A percentile compares a stretch with the other conserved stretches of the same genome.
These are phyloP conservation scores for Lamprologus lemairii DNA, from an alignment of 2,113 vertebrate species.

Conservation along the genomic window DNA sequence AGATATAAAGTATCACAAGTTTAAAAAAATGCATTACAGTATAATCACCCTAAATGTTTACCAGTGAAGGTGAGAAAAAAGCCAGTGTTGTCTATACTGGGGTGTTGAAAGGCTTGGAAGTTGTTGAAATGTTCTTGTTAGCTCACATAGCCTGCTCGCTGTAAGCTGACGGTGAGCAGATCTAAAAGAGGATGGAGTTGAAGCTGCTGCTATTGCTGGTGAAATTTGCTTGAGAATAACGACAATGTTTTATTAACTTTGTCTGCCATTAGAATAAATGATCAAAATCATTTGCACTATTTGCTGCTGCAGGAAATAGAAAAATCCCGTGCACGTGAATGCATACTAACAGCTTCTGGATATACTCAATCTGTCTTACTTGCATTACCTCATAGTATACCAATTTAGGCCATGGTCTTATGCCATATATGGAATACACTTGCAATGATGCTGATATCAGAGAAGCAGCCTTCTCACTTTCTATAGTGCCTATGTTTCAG, in stretches of 20 bases:
- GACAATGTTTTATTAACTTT: not conserved
- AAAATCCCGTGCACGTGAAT: not conserved
- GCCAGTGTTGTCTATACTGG: not conserved
- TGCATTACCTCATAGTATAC: slow-evolving; percentile 30
- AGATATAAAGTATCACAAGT: not conserved
- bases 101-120: not conserved
- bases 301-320: not conserved
- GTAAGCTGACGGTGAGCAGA: not conserved
- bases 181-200: not conserved
- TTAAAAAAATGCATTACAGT: not conserved
- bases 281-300: not conserved
- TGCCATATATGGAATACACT: not conserved
- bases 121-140: not conserved
- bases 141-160: not conserved
- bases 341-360: not conserved
- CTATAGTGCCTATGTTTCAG: not conserved
- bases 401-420: not conserved
- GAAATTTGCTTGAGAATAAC: not conserved
- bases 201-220: not conserved
- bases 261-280: not conserved
- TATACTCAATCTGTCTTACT: not conserved
- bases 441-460: slow-evolving; percentile 14
- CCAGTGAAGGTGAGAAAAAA: not conserved
- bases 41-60: not conserved
- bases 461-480: slow-evolving; percentile 19